Evolutionary conservation across 2,888 invertebrate species (phyloP).

Genomic region (Drosophila rubida): DNA sequence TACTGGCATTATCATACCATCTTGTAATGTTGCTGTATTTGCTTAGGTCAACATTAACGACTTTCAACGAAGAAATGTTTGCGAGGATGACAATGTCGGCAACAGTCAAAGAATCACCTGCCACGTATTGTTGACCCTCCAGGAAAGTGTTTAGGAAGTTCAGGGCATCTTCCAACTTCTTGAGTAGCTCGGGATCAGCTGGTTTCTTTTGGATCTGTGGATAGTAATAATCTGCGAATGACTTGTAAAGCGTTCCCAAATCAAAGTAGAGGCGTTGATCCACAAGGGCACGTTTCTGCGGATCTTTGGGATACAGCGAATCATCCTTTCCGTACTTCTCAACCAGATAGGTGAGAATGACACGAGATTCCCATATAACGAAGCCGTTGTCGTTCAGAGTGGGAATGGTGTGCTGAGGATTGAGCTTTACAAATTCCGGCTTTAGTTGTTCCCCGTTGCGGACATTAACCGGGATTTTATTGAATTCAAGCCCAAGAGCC

Average conservation of each 20-base stretch:
- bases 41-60: constrained; percentile 88
- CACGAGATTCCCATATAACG: constrained; percentile 92
- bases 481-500: constrained; percentile 87
- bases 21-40: constrained; percentile 88
- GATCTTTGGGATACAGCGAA: constrained; percentile 90
- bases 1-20: constrained; percentile 87
- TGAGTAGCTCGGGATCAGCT: constrained; percentile 88
- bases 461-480: constrained; percentile 87
- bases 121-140: constrained; percentile 89
- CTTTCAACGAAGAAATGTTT: constrained; percentile 89
- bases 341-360: constrained; percentile 91
- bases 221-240: constrained; percentile 89
- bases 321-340: constrained; percentile 92
- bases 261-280: constrained; percentile 93
- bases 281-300: constrained; percentile 89
- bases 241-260: constrained; percentile 89
- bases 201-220: constrained; percentile 87
- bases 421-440: constrained; percentile 89
- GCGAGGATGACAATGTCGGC: constrained; percentile 90
- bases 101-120: constrained; percentile 90
- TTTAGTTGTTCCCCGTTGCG: constrained; percentile 87
- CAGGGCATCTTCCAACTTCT: constrained; percentile 89
- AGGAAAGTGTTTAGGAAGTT: constrained; percentile 89
- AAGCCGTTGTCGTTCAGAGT: constrained; percentile 93
- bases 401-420: constrained; percentile 93